phyloP scores from a whole-genome alignment of 2,888 invertebrate genomes.

The Orthosia gracilis region DNA sequence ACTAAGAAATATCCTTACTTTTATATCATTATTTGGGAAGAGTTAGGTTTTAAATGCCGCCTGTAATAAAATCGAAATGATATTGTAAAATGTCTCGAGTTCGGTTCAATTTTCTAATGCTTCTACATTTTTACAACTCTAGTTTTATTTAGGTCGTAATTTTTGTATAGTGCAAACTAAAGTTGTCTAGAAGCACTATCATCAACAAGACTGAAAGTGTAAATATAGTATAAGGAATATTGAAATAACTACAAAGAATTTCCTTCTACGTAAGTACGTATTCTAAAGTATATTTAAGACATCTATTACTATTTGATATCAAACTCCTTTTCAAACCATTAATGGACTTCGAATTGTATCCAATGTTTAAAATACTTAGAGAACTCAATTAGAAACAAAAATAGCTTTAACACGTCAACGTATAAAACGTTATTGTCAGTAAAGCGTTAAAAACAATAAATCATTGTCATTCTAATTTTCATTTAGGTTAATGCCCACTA shows the following conservation, averaged over 20 bases:
- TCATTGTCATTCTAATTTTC: constrained; percentile 39
- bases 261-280: too few species aligned
- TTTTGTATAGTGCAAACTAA: too few species aligned
- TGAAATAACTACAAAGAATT: too few species aligned
- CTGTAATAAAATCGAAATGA: background rate
- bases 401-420: constrained; percentile 12
- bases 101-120: background rate
- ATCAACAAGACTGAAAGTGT: too few species aligned
- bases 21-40: background rate
- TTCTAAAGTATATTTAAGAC: too few species aligned
- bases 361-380: background rate
- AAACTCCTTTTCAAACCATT: background rate
- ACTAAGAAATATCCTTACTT: background rate
- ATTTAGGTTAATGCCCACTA: constrained; percentile 49
- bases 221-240: too few species aligned
- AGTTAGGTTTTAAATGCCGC: background rate
- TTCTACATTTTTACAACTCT: background rate
- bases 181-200: too few species aligned
- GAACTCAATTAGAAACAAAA: background rate
- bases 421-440: constrained; percentile 15
- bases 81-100: background rate
- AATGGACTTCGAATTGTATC: background rate
- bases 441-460: constrained; percentile 43
- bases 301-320: background rate
- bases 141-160: background rate